phyloP scores from a whole-genome alignment of 2,888 invertebrate species.

The Anorthoa munda region DNA sequence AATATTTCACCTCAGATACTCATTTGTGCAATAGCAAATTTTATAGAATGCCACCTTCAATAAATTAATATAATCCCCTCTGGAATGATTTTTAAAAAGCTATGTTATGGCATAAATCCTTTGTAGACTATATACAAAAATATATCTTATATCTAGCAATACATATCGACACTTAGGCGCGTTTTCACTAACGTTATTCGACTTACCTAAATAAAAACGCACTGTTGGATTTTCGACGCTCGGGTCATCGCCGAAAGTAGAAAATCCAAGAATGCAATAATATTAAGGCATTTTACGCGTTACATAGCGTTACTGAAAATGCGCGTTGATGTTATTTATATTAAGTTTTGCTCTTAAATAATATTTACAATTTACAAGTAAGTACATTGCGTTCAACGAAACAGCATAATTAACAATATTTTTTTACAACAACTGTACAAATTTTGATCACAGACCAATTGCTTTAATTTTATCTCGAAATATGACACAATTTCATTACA shows the following conservation, averaged over 20 bases:
- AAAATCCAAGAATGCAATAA: neutral
- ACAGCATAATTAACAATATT: slow-evolving; percentile 48
- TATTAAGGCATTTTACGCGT: neutral
- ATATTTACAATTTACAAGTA: slow-evolving; percentile 67
- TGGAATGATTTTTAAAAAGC: slow-evolving; percentile 58
- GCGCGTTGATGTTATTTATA: neutral
- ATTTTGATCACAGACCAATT: slow-evolving; percentile 77
- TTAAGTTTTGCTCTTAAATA: slow-evolving; percentile 40
- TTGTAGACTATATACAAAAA: slow-evolving; percentile 58
- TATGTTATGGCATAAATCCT: slow-evolving; percentile 45
- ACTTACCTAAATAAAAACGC: slow-evolving; percentile 1
- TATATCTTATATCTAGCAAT: slow-evolving; percentile 41
- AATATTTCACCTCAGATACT: neutral
- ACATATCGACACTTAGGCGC: slow-evolving; percentile 24
- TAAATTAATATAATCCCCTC: slow-evolving; percentile 23
- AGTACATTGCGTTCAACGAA: slow-evolving; percentile 58
- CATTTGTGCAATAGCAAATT: neutral
- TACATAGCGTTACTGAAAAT: neutral
- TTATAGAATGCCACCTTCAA: slow-evolving; percentile 33
- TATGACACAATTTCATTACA: slow-evolving; percentile 38
- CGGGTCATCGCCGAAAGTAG: neutral
- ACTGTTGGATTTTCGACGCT: neutral
- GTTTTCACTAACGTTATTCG: neutral
- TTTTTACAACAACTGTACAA: slow-evolving; percentile 56
- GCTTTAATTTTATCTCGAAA: slow-evolving; percentile 32